Evolutionary conservation across 92 coral and sea anemone genomes (phyloP).

Genomic region (Phymanthus crucifer): DNA sequence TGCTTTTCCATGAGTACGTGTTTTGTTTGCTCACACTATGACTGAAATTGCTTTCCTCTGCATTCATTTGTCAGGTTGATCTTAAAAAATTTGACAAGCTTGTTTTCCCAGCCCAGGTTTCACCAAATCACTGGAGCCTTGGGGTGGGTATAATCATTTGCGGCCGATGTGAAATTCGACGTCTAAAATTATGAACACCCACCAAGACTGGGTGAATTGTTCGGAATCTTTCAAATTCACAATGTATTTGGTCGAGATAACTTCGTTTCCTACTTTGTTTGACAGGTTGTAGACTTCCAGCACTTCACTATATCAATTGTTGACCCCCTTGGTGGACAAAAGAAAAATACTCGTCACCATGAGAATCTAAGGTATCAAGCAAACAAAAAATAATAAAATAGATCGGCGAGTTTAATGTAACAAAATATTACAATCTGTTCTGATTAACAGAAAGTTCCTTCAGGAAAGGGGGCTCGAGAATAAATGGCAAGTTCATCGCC

Average conservation of each 20-base stretch:
- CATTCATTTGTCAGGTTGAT: background rate
- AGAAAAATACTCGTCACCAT: background rate
- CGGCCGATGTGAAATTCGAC: background rate
- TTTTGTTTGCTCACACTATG: background rate
- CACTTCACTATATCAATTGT: background rate
- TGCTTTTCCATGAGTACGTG: background rate
- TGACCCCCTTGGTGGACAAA: slow-evolving; percentile 24
- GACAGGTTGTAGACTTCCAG: slow-evolving; percentile 16
- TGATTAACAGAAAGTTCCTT: background rate
- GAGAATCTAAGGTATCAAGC: slow-evolving; percentile 6
- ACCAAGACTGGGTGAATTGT: background rate
- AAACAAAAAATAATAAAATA: background rate
- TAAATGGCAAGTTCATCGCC: background rate
- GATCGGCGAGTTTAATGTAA: no score
- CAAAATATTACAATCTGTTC: background rate
- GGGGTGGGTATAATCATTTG: slow-evolving; percentile 15
- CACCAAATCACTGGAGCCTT: slow-evolving; percentile 27
- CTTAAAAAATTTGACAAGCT: slow-evolving; percentile 11
- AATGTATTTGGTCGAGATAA: background rate
- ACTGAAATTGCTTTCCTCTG: background rate
- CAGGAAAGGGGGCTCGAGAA: background rate
- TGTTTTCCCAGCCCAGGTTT: slow-evolving; percentile 7
- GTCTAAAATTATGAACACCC: background rate
- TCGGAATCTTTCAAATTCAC: background rate
- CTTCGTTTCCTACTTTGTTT: background rate